Percentiles rank a stretch among this genome's conserved stretches.
phyloP scores from a whole-genome alignment of 64 coral and sea anemone genomes.

The Platygyra sinensis region DNA sequence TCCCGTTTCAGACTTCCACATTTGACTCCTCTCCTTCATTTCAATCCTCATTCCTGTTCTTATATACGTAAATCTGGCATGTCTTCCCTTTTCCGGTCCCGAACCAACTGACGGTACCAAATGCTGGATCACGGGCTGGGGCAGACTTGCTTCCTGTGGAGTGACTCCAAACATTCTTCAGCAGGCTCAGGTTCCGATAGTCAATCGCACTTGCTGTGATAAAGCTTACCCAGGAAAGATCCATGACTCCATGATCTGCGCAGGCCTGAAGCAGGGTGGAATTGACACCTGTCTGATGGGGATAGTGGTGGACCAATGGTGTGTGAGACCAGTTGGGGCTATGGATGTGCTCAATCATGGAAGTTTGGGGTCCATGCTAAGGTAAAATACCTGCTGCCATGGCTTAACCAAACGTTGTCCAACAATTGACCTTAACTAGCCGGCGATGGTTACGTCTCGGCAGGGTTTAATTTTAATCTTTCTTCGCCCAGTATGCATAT shows the following conservation, averaged over 20 bases:
- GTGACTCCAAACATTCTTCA: neutral
- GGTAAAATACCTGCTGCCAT: neutral
- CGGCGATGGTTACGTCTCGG: too few relatives aligned
- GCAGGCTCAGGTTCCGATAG: constrained; percentile 25
- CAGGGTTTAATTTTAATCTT: neutral
- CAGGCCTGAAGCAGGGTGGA: constrained; percentile 31
- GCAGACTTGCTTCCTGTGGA: too few relatives aligned
- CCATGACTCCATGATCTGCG: constrained; percentile 43
- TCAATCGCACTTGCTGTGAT: constrained; percentile 20
- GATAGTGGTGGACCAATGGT: constrained; percentile 5
- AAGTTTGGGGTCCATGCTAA: constrained; percentile 28
- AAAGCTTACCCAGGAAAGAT: constrained; percentile 14
- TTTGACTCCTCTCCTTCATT: too few relatives aligned
- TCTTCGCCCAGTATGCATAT: neutral
- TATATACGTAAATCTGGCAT: too few relatives aligned
- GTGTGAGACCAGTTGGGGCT: neutral
- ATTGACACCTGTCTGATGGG: constrained; percentile 36
- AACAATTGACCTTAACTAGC: neutral
- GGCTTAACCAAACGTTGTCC: neutral
- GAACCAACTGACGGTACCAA: too few relatives aligned
- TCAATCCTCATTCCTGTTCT: too few relatives aligned
- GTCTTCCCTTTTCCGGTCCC: too few relatives aligned
- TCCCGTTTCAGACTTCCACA: too few relatives aligned
- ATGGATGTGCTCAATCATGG: neutral
- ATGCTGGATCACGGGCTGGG: too few relatives aligned